Percentiles rank a stretch among this genome's conserved stretches.
These are phyloP conservation scores for Oreortyx pictus DNA, from an alignment of 2,797 vertebrate species.

Conservation along the genomic window DNA sequence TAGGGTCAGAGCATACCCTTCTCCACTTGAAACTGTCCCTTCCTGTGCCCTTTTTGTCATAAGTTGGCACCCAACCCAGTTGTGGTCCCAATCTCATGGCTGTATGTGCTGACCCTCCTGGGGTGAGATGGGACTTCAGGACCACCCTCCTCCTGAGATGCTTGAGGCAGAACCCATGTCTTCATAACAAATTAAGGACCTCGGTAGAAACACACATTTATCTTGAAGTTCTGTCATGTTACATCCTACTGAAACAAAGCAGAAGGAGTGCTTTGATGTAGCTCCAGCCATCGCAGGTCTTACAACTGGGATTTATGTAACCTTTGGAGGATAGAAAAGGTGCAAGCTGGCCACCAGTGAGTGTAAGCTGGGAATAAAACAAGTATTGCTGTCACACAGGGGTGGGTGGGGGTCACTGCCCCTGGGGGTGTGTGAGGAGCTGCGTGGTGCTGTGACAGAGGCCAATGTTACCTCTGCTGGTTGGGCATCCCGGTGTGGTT, in stretches of 20 bases:
- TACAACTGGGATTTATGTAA: background rate
- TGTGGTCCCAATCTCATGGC: background rate
- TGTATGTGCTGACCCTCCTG: background rate
- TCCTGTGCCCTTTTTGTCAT: background rate
- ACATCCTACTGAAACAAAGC: conserved; percentile 20
- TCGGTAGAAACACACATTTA: conserved; percentile 18
- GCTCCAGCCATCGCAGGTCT: background rate
- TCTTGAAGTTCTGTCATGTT: conserved; percentile 15
- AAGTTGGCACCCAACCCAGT: background rate
- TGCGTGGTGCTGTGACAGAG: background rate
- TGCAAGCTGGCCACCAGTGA: background rate
- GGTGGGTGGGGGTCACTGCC: too few species aligned
- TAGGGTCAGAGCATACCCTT: background rate
- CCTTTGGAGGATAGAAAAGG: background rate
- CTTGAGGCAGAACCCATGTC: background rate
- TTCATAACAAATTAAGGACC: conserved; percentile 10
- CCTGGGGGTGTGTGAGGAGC: background rate
- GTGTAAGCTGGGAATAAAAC: background rate
- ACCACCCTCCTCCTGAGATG: background rate
- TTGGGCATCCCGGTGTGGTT: background rate
- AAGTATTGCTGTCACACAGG: background rate
- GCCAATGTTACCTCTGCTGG: background rate
- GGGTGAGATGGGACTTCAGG: background rate
- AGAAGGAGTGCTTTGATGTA: conserved; percentile 25
- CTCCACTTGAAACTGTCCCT: background rate